Conservation (phyloP, 2,797 vertebrate genomes). For the Tauraco hartlaubi region DNA sequence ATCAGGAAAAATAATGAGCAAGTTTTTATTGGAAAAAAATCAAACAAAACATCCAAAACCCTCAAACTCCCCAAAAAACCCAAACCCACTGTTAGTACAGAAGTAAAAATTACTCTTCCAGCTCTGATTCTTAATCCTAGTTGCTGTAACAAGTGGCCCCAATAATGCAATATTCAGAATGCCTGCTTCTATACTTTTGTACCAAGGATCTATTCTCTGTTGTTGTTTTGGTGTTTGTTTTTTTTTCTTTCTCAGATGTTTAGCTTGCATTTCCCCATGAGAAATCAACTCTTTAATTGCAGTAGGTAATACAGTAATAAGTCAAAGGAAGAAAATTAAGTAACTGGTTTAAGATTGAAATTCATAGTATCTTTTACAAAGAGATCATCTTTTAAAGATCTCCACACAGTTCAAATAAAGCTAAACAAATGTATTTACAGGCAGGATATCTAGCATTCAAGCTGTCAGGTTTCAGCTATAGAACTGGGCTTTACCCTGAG, state of each 20-base stretch:
- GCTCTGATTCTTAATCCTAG: not conserved
- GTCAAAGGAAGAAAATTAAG: not conserved
- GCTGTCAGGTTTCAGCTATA: not conserved
- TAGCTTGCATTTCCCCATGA: not conserved
- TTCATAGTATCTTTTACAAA: not conserved
- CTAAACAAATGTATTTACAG: not conserved
- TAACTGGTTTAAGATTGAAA: not conserved
- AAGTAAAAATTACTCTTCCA: not conserved
- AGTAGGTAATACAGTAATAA: not conserved
- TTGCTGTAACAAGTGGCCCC: not conserved
- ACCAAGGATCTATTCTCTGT: not conserved
- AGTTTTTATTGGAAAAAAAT: not conserved
- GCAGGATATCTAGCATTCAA: not conserved
- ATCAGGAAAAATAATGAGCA: not conserved
- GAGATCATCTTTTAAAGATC: not conserved
- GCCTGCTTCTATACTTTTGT: not conserved
- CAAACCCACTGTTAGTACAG: not conserved
- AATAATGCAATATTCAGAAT: not conserved
- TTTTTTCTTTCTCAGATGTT: not conserved
- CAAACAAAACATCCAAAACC: not conserved
- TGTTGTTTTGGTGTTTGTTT: not conserved
- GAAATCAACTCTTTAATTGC: too few relatives aligned
- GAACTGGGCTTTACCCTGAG: not conserved
- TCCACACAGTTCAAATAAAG: not conserved
- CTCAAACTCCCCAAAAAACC: fast-evolving